A percentile compares a stretch with the other conserved stretches of the same genome.
These are phyloP conservation scores for Bothrops jararaca DNA, from an alignment of 2,113 vertebrate species.

Conservation along the genomic window DNA sequence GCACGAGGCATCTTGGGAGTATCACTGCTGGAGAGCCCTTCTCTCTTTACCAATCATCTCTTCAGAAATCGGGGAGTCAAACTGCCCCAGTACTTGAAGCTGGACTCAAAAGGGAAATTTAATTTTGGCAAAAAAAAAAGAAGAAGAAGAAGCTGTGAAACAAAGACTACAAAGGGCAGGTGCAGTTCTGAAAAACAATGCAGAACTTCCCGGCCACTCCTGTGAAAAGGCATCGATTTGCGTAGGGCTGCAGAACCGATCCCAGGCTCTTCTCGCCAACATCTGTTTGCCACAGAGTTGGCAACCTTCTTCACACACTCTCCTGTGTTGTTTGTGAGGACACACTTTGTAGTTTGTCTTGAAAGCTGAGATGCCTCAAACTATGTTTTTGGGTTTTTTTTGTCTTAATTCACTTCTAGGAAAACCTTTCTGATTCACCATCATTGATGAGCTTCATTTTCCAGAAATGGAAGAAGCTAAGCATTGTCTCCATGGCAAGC, in stretches of 20 bases:
- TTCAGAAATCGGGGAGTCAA: slow-evolving; percentile 57
- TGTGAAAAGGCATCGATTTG: slow-evolving; percentile 11
- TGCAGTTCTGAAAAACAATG: neutral
- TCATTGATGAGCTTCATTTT: slow-evolving; percentile 15
- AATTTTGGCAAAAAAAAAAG: slow-evolving; percentile 8
- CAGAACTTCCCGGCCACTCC: slow-evolving; percentile 35
- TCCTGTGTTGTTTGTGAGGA: neutral
- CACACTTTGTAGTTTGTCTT: slow-evolving; percentile 19
- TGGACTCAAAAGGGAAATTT: slow-evolving; percentile 55
- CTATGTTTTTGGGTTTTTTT: neutral
- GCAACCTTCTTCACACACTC: rapidly evolving
- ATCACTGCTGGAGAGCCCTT: slow-evolving; percentile 9
- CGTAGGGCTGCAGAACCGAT: slow-evolving; percentile 10
- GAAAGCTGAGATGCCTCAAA: slow-evolving; percentile 7
- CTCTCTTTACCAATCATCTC: slow-evolving; percentile 41
- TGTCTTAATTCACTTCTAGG: neutral
- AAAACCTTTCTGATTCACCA: neutral
- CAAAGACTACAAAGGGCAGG: slow-evolving; percentile 8
- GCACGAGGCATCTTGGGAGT: slow-evolving; percentile 20
- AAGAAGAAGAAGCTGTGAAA: slow-evolving; percentile 61
- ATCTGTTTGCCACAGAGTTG: neutral
- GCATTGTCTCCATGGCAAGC: neutral
- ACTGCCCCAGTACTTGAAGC: slow-evolving; percentile 75
- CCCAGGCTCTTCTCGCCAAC: neutral
- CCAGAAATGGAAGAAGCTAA: neutral